phyloP scores from a whole-genome alignment of 92 coral and sea anemone species.

The Anthopleura xanthogrammica region DNA sequence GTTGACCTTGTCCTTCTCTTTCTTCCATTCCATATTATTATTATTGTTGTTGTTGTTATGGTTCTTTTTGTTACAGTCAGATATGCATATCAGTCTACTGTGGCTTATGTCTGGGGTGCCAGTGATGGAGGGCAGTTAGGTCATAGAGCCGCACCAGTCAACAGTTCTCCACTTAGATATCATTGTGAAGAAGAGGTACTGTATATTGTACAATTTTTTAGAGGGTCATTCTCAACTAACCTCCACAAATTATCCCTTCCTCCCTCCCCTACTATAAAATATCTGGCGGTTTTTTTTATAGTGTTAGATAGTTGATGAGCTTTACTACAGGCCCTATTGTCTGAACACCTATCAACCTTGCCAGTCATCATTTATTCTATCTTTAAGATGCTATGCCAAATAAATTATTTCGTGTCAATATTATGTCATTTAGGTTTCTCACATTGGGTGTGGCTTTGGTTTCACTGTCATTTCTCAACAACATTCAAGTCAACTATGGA shows the following conservation, averaged over 20 bases:
- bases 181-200: constrained; percentile 35
- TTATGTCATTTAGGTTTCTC: constrained; percentile 39
- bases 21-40: not conserved
- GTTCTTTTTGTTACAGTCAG: not conserved
- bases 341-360: too few species aligned
- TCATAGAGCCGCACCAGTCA: not conserved
- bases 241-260: too few species aligned
- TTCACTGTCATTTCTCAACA: constrained; percentile 60
- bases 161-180: constrained; percentile 33
- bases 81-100: constrained; percentile 34
- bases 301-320: too few species aligned
- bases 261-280: too few species aligned
- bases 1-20: not conserved
- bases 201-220: not conserved
- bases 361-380: too few species aligned
- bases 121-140: constrained; percentile 80
- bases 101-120: constrained; percentile 84
- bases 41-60: not conserved
- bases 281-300: too few species aligned
- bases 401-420: not conserved
- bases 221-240: not conserved
- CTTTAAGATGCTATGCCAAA: not conserved
- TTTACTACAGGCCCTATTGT: too few species aligned
- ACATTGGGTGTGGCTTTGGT: constrained; percentile 81
- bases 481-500: constrained; percentile 29